Base-by-base conservation (phyloP, 2,888 invertebrate species). In the Oegoconia quadripuncta region DNA sequence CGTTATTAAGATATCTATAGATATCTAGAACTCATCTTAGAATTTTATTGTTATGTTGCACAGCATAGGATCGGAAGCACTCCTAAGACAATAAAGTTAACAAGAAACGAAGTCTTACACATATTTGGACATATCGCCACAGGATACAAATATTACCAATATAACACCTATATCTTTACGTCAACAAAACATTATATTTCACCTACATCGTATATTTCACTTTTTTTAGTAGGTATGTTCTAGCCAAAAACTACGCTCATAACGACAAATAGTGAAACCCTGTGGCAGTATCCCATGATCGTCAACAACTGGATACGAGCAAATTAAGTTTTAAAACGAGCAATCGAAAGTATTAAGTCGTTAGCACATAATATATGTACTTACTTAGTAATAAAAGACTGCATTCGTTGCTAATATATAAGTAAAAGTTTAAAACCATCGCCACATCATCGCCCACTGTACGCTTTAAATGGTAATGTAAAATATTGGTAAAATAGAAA, bases 161-260 rank as follows among this genome's bases (percentile, higher is more conserved):
- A 73, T 71, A 75, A 72, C 76, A 77, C 72, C 73, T 75, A 74
- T 63, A 58, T 43, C 48, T 41, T 49, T 44, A 48, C 13, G 16
- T 34, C 23, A 16, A 29, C 16, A 12, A 9, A 29, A 1, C 12
- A 28, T 2, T 13, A 16, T n/a, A 16, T n/a, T 16, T 9, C 15
- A 17, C n/a, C 16, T 15, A 16, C 29, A 29, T n/a, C 8, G 15
- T 15, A 26, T 26, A 6, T 11, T 12, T 26, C 11, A n/a, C n/a
- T 2, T 29, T 27, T 27, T 27, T n/a, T 27, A 27, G 6, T 25
- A 7, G 6, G n/a, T 14, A 13, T 12, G 12, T 13, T 8, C 13
- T 13, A 12, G 4, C 23, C 9, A 23, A 8, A 32, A 9, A 34
- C 11, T n/a, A 12, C 11, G n/a, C 11, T 34, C 26, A 30, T 28